phyloP scores from a whole-genome alignment of 2,113 vertebrate species.

The Ceyx melanurus region DNA sequence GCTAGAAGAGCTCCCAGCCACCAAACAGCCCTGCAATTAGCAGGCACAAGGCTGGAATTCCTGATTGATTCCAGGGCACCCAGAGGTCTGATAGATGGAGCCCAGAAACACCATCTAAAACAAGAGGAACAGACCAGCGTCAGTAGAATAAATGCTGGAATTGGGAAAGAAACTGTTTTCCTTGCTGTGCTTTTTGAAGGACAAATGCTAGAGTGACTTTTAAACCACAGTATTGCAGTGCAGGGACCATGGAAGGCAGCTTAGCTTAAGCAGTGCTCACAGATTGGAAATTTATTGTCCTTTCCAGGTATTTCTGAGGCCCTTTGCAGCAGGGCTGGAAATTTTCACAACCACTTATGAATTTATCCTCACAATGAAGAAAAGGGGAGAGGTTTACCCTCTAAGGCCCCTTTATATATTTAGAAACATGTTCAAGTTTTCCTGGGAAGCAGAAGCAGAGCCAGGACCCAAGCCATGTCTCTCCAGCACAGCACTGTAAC shows the following conservation, averaged over 20 bases:
- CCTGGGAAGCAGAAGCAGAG: background rate
- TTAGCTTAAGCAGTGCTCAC: slow-evolving; percentile 23
- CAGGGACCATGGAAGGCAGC: slow-evolving; percentile 44
- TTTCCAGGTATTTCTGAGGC: slow-evolving; percentile 42
- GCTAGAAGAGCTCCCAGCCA: slow-evolving; percentile 28
- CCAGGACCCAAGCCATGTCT: background rate
- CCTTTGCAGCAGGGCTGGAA: background rate
- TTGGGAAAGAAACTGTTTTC: slow-evolving; percentile 1
- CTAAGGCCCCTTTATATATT: background rate
- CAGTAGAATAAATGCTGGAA: slow-evolving; percentile 4
- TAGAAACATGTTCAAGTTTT: background rate
- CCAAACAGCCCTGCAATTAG: background rate
- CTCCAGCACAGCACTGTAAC: background rate
- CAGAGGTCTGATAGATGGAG: background rate
- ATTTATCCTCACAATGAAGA: slow-evolving; percentile 3
- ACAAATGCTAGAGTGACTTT: slow-evolving; percentile 39
- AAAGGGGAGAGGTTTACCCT: background rate
- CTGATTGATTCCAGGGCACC: slow-evolving; percentile 19
- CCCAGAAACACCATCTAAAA: background rate
- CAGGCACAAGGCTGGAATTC: slow-evolving; percentile 8
- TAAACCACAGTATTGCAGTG: background rate
- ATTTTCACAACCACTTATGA: slow-evolving; percentile 15
- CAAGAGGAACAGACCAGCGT: accelerated
- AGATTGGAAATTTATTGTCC: slow-evolving; percentile 49
- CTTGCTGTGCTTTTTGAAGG: slow-evolving; percentile 51